These are phyloP conservation scores for Gryllus bimaculatus DNA, from an alignment of 1,140 invertebrate species.

Conservation along the genomic window DNA sequence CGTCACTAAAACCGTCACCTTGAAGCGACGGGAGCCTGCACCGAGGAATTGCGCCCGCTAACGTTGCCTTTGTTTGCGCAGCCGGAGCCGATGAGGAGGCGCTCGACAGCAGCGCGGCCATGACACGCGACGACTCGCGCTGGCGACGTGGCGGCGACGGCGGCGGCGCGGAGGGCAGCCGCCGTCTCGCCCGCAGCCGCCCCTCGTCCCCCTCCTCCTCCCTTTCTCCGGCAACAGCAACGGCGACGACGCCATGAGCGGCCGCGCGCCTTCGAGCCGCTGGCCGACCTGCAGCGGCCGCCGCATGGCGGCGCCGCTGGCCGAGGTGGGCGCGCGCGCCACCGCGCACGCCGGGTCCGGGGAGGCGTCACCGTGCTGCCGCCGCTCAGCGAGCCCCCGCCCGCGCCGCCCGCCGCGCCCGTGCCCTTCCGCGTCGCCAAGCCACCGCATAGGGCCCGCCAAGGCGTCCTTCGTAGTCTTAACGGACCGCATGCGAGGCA, in stretches of 20 bases:
- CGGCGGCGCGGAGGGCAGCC: no score
- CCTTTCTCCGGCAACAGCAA: no score
- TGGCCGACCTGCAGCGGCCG: background rate
- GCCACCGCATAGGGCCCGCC: background rate
- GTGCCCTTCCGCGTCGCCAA: background rate
- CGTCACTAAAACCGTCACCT: no score
- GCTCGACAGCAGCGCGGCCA: conserved; percentile 1
- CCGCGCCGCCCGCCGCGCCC: no score
- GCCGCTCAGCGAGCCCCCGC: background rate
- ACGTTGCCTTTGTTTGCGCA: background rate
- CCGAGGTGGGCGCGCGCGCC: background rate
- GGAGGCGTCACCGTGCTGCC: background rate
- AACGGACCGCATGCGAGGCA: background rate
- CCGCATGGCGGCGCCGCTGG: background rate
- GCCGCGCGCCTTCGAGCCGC: background rate
- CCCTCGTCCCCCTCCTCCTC: background rate
- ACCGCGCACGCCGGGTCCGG: no score
- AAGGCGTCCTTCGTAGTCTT: background rate
- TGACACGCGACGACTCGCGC: background rate
- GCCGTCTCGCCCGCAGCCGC: background rate
- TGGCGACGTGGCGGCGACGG: no score
- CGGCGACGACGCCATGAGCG: background rate
- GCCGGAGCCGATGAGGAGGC: background rate
- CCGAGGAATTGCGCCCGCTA: no score
- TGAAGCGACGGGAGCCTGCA: no score